These are phyloP conservation scores for Nibea coibor DNA, from an alignment of 2,113 vertebrate species.

Conservation along the genomic window DNA sequence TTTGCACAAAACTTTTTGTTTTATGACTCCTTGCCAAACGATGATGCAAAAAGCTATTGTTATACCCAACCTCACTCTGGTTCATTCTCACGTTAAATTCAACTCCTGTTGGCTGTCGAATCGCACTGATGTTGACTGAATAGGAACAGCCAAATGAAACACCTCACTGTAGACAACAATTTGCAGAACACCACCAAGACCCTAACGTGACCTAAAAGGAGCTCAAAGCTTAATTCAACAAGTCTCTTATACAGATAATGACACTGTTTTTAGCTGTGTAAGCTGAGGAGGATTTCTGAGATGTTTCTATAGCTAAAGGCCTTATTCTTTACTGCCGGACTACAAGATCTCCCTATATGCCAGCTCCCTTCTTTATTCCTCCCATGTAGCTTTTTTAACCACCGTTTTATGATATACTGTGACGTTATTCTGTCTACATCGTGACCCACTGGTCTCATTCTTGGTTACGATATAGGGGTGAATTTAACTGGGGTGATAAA, in stretches of 20 bases:
- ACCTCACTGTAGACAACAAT: conserved; percentile 4
- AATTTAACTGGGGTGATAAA: conserved; percentile 57
- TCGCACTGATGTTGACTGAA: conserved; percentile 20
- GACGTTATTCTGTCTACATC: conserved; percentile 30
- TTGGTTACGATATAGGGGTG: conserved; percentile 36
- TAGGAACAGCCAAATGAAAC: conserved; percentile 26
- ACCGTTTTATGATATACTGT: conserved; percentile 31
- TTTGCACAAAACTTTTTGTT: background rate
- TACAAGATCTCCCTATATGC: conserved; percentile 26
- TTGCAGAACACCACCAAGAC: conserved; percentile 2
- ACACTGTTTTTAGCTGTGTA: background rate
- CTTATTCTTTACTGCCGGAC: conserved; percentile 5
- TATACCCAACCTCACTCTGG: background rate
- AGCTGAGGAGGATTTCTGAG: background rate
- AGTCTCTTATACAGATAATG: background rate
- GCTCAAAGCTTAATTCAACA: conserved; percentile 1
- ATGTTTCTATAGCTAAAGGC: background rate
- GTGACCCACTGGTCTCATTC: conserved; percentile 51
- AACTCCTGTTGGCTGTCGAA: conserved; percentile 17
- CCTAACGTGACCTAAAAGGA: background rate
- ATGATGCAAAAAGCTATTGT: conserved; percentile 2
- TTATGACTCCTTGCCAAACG: background rate
- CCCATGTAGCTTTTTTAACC: conserved; percentile 37
- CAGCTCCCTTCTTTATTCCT: conserved; percentile 41
- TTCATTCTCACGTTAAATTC: background rate